These are phyloP conservation scores for Periophthalmodon schlosseri DNA, from an alignment of 2,113 vertebrate genomes.

Conservation along the genomic window DNA sequence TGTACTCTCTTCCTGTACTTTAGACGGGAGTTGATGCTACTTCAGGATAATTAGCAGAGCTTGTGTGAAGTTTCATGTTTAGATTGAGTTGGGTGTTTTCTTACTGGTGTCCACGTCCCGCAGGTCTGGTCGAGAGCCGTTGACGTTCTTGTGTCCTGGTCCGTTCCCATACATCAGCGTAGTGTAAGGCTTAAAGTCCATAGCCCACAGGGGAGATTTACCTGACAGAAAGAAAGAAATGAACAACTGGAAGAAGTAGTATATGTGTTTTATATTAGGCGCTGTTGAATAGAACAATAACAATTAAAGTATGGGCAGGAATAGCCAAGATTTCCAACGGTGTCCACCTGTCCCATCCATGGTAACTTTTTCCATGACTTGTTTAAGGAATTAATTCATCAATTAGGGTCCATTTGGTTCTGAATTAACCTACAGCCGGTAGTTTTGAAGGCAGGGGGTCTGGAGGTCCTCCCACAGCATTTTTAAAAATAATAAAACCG, in stretches of 20 bases:
- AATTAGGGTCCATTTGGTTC: too few species aligned
- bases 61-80: background rate
- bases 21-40: background rate
- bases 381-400: too few species aligned
- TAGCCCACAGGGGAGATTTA: conserved; percentile 75
- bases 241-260: background rate
- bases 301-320: too few species aligned
- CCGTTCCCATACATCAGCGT: conserved; percentile 81
- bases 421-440: too few species aligned
- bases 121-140: conserved; percentile 72
- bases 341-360: too few species aligned
- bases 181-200: conserved; percentile 74
- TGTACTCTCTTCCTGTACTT: background rate
- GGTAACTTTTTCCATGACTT: too few species aligned
- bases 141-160: conserved; percentile 68
- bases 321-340: too few species aligned
- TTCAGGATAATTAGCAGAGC: background rate
- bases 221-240: conserved; percentile 51
- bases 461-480: too few species aligned
- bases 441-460: too few species aligned
- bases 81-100: background rate
- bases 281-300: background rate
- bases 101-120: conserved; percentile 74
- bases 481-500: too few species aligned
- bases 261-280: background rate